These are phyloP conservation scores for Guaruba guarouba DNA, from an alignment of 2,113 vertebrate genomes.

Conservation along the genomic window DNA sequence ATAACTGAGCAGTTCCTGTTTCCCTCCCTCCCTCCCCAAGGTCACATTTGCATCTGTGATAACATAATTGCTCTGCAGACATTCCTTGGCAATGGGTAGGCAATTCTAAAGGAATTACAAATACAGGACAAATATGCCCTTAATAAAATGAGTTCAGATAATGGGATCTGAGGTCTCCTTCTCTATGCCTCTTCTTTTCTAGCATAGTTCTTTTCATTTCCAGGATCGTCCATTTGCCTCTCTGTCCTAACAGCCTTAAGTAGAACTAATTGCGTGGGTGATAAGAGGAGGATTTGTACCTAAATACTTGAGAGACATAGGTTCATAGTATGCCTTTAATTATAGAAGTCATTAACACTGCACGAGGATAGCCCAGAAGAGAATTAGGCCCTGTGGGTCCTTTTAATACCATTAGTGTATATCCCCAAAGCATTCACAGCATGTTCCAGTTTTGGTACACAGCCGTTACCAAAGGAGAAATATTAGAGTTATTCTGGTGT, in stretches of 20 bases:
- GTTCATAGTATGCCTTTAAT: background rate
- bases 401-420: background rate
- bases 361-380: background rate
- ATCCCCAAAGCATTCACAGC: background rate
- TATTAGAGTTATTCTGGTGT: background rate
- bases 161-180: conserved; percentile 33
- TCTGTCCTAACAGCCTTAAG: conserved; percentile 29
- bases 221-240: conserved; percentile 5
- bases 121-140: conserved; percentile 43
- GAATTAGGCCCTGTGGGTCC: background rate
- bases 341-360: conserved; percentile 11
- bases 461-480: background rate
- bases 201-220: conserved; percentile 18
- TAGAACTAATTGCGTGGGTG: conserved; percentile 20
- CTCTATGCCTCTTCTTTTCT: conserved; percentile 29
- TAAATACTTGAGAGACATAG: conserved; percentile 19
- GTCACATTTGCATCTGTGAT: conserved; percentile 37
- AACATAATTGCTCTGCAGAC: conserved; percentile 52
- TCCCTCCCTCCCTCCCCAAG: background rate
- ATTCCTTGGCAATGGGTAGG: background rate
- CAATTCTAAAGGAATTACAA: conserved; percentile 55
- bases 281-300: conserved; percentile 27
- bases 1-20: background rate
- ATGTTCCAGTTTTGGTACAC: background rate
- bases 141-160: conserved; percentile 58